phyloP scores from a whole-genome alignment of 2,797 vertebrate genomes.

The Silurus aristotelis region DNA sequence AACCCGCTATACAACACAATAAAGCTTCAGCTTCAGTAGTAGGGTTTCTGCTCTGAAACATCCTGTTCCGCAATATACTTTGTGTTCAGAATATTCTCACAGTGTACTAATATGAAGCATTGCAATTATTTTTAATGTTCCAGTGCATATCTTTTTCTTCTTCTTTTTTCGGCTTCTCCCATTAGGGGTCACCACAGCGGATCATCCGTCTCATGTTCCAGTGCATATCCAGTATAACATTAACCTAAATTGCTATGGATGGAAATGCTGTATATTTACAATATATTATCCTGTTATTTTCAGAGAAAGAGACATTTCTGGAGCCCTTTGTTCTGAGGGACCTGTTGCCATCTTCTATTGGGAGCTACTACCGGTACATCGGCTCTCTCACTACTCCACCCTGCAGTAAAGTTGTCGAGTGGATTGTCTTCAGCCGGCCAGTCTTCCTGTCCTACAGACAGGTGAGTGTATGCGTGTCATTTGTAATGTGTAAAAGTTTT shows the following conservation, averaged over 20 bases:
- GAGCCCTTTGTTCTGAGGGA: conserved; percentile 92
- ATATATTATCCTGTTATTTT: conserved; percentile 21
- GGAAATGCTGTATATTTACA: not conserved
- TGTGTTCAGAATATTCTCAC: not conserved
- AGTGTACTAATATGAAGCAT: not conserved
- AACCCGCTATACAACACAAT: not conserved
- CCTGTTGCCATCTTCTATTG: conserved; percentile 84
- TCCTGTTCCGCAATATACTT: not conserved
- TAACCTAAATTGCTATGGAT: not conserved
- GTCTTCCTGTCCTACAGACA: conserved; percentile 93
- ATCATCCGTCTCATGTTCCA: too few relatives aligned
- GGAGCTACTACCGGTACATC: conserved; percentile 92
- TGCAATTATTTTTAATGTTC: not conserved
- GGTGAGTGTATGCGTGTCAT: conserved; percentile 69
- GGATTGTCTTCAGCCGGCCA: conserved; percentile 90
- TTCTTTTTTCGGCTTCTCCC: too few relatives aligned
- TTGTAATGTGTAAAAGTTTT: not conserved
- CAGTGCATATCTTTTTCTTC: not conserved
- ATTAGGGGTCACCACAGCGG: too few relatives aligned
- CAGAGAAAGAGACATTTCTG: conserved; percentile 97
- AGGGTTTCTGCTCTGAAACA: not conserved
- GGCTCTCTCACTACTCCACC: conserved; percentile 95
- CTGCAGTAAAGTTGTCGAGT: conserved; percentile 94
- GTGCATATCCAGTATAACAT: not conserved
- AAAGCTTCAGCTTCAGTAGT: not conserved